Evolutionary conservation across 2,113 vertebrate genomes (phyloP).

Genomic region (Sphyrna mokarran): DNA sequence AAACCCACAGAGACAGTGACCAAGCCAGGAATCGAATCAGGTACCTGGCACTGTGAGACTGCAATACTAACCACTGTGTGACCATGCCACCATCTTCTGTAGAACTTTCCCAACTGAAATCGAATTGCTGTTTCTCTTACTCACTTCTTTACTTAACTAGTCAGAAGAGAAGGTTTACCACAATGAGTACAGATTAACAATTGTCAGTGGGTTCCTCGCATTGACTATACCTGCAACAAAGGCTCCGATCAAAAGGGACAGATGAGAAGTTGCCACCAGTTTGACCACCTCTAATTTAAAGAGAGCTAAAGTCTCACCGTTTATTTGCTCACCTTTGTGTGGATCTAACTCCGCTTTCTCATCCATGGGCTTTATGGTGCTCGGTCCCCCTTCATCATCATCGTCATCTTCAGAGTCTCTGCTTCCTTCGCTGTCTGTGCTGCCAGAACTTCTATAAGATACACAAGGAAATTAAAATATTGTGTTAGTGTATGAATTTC

Average conservation of each 20-base stretch:
- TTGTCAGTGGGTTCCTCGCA: not conserved
- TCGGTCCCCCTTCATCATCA: constrained; percentile 42
- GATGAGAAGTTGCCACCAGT: too few relatives aligned
- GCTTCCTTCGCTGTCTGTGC: constrained; percentile 56
- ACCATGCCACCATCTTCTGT: not conserved
- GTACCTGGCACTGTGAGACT: too few relatives aligned
- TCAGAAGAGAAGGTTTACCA: not conserved
- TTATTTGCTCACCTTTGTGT: not conserved
- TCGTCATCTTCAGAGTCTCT: constrained; percentile 49
- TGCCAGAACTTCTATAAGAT: constrained; percentile 51
- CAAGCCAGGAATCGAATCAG: too few relatives aligned
- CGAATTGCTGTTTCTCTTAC: not conserved
- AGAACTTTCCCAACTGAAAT: not conserved
- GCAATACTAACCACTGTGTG: too few relatives aligned
- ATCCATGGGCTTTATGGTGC: not conserved
- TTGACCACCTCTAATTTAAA: not conserved
- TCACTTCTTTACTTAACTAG: not conserved
- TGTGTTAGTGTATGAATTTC: not conserved
- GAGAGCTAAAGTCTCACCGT: not conserved
- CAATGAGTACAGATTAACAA: not conserved
- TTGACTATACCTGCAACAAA: not conserved
- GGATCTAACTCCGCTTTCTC: not conserved
- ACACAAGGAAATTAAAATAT: not conserved
- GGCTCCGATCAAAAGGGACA: not conserved
- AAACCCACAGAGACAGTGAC: too few relatives aligned